Evolutionary conservation across 2,113 vertebrate species (phyloP), one percentile per base, ranked within the genome.

Genomic region (Nerophis ophidion): DNA sequence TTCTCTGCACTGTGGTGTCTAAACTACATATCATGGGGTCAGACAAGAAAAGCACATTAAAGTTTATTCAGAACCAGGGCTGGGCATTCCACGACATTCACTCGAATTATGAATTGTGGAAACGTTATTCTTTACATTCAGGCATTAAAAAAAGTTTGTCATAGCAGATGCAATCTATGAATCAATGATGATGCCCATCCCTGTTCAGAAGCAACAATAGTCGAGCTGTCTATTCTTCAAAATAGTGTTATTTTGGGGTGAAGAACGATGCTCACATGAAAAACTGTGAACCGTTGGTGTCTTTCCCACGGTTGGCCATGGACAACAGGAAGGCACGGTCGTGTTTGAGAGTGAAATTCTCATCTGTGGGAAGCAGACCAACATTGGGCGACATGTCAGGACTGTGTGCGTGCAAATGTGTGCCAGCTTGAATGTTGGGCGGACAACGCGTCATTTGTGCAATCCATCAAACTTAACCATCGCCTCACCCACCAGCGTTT

Each of bases 311-410:
- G 86, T 99, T 99, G 91, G 97, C 97, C 97, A 99, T 99, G 74
- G 97, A 99, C 91, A 99, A 89, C 88, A 99, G 95, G 92, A 97
- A 98, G 69, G 95, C 93, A 91, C 89, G 92, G 91, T 98, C 95
- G 68, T 99, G 97, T 95, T 98, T 99, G 89, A 99, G 93, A 92
- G 90, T 92, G 93, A 99, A 98, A 93, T 98, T 98, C 91, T 99
- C 97, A 85, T 99, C 97, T 99, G 93, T 92, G 54, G 83, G 63
- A 87, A 83, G 89, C 87, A 92, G 86, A 91, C 60, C 75, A 64
- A 87, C 84, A 71, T 68, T 72, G 77, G 78, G 74, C 68, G 86
- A 11, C 40, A 4, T 36, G n/a, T 88, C 47, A 84, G 82, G 45
- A 53, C 14, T 63, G 65, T 33, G 68, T 42, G 5, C 42, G 26